Evolutionary conservation across 2,797 vertebrate genomes (phyloP), one percentile per base, ranked within the genome.

Genomic region (Catostomus latipinnis): DNA sequence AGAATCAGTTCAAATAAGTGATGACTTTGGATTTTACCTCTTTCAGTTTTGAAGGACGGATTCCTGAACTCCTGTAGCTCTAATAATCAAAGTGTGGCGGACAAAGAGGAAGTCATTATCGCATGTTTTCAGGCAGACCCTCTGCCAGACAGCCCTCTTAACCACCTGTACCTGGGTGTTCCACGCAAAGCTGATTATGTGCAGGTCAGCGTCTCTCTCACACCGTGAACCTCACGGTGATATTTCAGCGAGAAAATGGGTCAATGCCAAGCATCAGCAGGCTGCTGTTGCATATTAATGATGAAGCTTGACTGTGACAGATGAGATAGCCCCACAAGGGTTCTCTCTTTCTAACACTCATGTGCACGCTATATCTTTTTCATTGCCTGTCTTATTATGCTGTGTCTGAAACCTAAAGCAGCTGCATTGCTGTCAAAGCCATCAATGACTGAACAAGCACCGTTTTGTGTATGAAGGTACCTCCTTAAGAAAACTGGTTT

Each of bases 191-290:
- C 76, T 58, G 81, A 83, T 84, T 86, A 86, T 84, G 77, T 71
- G 78, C 61, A 82, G 62, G 80, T 81, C 79, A 76, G 76, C 34
- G 8, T 81, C 78, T 84, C 72, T 67, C 75, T 62, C 53, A n/a
- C 72, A 71, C 69, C 45, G 70, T 73, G 77, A 79, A 78, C 78
- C 12, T 75, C 53, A 50, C 9, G n/a, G 80, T 77, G 53, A 83
- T 76, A 81, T 84, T 66, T 83, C 60, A 78, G 76, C 4, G 67
- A 83, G 83, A 82, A 89, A 89, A 89, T 82, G 79, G 88, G 88
- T 87, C 88, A 88, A 62, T 80, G 82, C 69, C 81, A 80, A 84
- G 80, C 78, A 77, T 82, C 65, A 71, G 77, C 79, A 74, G 77
- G 79, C 81, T 83, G 80, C 85, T 82, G 75, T 74, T 70, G 85